phyloP scores from a whole-genome alignment of 2,888 invertebrate genomes.

The Pteria penguin region DNA sequence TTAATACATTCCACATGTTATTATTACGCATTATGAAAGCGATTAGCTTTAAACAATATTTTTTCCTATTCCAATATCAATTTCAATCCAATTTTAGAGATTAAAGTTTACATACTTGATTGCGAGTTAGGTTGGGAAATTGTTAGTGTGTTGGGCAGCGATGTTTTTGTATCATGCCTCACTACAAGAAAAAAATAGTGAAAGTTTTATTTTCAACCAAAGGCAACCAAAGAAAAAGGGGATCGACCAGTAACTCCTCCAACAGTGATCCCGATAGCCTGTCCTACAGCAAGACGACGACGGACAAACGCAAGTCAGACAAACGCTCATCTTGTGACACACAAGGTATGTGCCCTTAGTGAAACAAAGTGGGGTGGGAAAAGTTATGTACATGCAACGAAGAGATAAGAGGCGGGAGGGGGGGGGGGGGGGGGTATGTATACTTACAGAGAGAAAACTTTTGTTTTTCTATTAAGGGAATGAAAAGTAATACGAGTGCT shows the following conservation, averaged over 20 bases:
- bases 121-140: background rate
- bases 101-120: too few relatives aligned
- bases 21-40: too few relatives aligned
- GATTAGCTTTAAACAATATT: too few relatives aligned
- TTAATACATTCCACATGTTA: too few relatives aligned
- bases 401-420: too few relatives aligned
- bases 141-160: background rate
- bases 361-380: background rate
- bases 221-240: slow-evolving; percentile 56
- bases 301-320: slow-evolving; percentile 60
- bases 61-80: too few relatives aligned
- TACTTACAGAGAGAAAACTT: too few relatives aligned
- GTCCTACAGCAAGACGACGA: slow-evolving; percentile 46
- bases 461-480: too few relatives aligned
- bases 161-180: background rate
- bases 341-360: slow-evolving; percentile 87
- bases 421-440: too few relatives aligned
- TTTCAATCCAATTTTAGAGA: too few relatives aligned
- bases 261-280: slow-evolving; percentile 46
- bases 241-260: slow-evolving; percentile 50
- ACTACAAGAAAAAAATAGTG: background rate
- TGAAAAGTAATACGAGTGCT: too few relatives aligned
- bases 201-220: background rate
- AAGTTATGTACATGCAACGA: too few relatives aligned
- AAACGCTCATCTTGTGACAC: slow-evolving; percentile 83